Evolutionary conservation across 2,113 vertebrate genomes (phyloP), one percentile per base, ranked within the genome.

Genomic region (Clarias batrachus): DNA sequence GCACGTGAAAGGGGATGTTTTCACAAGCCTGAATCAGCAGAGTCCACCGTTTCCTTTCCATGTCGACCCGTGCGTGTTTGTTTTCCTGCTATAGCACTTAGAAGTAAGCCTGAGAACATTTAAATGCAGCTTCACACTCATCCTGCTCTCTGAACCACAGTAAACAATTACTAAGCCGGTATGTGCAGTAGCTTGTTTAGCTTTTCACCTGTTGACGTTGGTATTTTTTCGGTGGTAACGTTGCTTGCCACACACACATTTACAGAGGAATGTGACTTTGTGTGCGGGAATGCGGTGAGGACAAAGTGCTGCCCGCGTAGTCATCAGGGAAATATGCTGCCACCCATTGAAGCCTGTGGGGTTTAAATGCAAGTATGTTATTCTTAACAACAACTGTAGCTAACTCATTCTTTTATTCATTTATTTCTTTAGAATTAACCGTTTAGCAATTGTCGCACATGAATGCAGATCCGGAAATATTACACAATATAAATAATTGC

Each of bases 171-270:
- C 80, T 83, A 80, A 79, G 25, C 6, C 23, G 9, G 30, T 80
- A 85, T 86, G 54, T 88, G 84, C 79, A 86, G 83, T 52, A 79
- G 87, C 87, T 86, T 88, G 87, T 90, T 84, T 63, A 41, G 27
- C 77, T 79, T 60, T 84, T 23, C 57, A 87, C 73, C 33, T 89
- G 83, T 79, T 74, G 62, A 66, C 37, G 57, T 48, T 71, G 80
- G 41, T 57, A 48, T 89, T 85, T 48, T 76, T 54, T 56, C 78
- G 71, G 74, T 27, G 13, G 57, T 85, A 56, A 30, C 8, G 70
- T 80, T 59, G 71, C 60, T 80, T 17, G 57, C 71, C 59, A 62
- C 65, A 74, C 57, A 89, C 82, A 85, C 78, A 59, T 60, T 60
- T 33, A 83, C 41, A 57, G 13, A 77, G 82, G 85, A 89, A 87